Evolutionary conservation across 2,113 vertebrate genomes (phyloP), one percentile per base, ranked within the genome.

Genomic region (Oceanites oceanicus): DNA sequence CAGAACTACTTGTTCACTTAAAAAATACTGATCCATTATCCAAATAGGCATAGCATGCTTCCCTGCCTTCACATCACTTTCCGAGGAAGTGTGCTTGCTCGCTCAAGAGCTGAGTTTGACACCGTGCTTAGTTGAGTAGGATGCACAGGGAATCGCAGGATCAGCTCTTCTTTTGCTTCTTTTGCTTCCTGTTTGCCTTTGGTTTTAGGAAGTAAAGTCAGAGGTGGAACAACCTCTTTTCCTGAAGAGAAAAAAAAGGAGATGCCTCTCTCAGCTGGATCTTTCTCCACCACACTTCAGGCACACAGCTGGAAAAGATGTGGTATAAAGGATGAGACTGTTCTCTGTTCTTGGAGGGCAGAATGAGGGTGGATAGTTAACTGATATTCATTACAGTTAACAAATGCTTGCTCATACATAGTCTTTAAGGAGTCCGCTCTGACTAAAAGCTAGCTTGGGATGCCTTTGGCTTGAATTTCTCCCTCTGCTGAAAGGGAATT

Each of bases 321-420:
- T 5, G 17, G 20, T 13, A 9, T 26, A 16, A 79, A 50, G 20
- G 19, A 50, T 25, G 42, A 82, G 76, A 15, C 49, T 19, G 25
- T 30, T 16, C 14, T 55, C 22, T 45, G 20, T 14, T 61, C 36
- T 36, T 40, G 11, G 32, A 38, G 42, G n/a, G 62, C 38, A 58
- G 61, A 13, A 65, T 14, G 19, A 38, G 36, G 13, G 34, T 42
- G 44, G 49, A 44, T 42, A 29, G 36, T 59, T 53, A 47, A 29
- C 10, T 34, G 58, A 19, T 44, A 23, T 45, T 61, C 10, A 5
- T 55, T 44, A 44, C 30, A 16, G 32, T 14, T 70, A 34, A 44
- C 55, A 20, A 55, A 18, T 50, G 7, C 34, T 66, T 42, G 42
- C 6, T 20, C 6, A 1, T 20, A 13, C 2, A 0, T 20, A 25